Conservation (phyloP, 2,113 vertebrate species). For the Ivindomyrus marchei region DNA sequence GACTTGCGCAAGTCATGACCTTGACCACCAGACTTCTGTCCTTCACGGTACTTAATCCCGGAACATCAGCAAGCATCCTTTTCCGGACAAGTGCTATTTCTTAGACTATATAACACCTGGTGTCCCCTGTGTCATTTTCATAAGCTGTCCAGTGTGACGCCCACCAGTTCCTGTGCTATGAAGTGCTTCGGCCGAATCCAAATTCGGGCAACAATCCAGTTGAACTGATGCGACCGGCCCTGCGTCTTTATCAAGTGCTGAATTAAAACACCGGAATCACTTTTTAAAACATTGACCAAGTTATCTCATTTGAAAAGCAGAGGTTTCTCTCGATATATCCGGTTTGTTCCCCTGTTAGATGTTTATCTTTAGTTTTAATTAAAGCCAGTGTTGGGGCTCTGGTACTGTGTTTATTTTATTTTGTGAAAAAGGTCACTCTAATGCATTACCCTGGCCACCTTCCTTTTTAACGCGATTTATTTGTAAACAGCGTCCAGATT, state of each 20-base stretch:
- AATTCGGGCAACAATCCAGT: neutral
- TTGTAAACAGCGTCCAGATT: neutral
- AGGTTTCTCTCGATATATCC: neutral
- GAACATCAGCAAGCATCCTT: neutral
- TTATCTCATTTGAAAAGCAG: neutral
- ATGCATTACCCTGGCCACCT: neutral
- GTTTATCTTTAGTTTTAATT: neutral
- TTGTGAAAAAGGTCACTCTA: neutral
- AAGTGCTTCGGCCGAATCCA: neutral
- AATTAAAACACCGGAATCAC: neutral
- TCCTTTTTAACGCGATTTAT: neutral
- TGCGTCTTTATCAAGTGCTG: neutral
- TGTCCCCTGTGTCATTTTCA: neutral
- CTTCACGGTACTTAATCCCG: neutral
- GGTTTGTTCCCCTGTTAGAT: neutral
- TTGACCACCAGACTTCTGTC: neutral
- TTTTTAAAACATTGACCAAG: neutral
- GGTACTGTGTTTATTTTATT: neutral
- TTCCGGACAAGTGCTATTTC: neutral
- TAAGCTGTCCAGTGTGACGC: neutral
- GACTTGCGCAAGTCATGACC: neutral
- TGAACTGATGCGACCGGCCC: neutral
- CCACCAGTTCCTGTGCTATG: neutral
- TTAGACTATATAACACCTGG: neutral
- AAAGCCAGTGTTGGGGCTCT: neutral